Percentiles rank a stretch among this genome's conserved stretches.
phyloP scores from a whole-genome alignment of 2,888 invertebrate genomes.

The Xanthorhoe spadicearia region DNA sequence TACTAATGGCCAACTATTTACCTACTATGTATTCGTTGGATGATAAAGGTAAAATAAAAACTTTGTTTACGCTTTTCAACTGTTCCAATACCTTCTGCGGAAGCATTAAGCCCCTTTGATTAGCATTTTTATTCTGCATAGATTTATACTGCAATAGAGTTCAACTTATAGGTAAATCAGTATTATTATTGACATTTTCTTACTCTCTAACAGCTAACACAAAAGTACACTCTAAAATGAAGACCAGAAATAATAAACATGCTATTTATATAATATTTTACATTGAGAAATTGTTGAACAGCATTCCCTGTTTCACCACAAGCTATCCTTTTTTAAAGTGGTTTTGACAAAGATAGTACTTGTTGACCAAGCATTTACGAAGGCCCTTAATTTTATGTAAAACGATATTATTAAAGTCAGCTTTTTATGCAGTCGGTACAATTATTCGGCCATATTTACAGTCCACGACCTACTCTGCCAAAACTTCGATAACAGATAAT shows the following conservation, averaged over 20 bases:
- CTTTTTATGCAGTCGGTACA: conserved; percentile 59
- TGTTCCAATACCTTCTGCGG: neutral
- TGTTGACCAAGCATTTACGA: neutral
- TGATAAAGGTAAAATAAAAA: neutral
- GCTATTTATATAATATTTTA: too few species aligned
- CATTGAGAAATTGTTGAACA: too few species aligned
- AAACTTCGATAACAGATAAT: conserved; percentile 78
- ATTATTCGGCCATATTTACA: conserved; percentile 68
- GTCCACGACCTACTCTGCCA: conserved; percentile 69
- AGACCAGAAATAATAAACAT: too few species aligned
- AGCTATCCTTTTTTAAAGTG: too few species aligned
- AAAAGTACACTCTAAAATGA: too few species aligned
- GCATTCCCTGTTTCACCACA: too few species aligned
- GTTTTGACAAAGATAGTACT: neutral
- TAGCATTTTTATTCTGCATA: neutral
- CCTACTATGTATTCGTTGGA: conserved; percentile 20
- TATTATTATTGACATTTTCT: too few species aligned
- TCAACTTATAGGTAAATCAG: too few species aligned
- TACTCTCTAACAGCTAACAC: too few species aligned
- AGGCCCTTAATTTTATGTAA: neutral
- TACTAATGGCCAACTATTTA: conserved; percentile 38
- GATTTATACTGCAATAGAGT: neutral
- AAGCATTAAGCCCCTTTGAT: neutral
- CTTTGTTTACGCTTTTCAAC: conserved; percentile 2
- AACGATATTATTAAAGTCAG: neutral